phyloP scores from a whole-genome alignment of 2,888 invertebrate species.

The Allygus modestus region DNA sequence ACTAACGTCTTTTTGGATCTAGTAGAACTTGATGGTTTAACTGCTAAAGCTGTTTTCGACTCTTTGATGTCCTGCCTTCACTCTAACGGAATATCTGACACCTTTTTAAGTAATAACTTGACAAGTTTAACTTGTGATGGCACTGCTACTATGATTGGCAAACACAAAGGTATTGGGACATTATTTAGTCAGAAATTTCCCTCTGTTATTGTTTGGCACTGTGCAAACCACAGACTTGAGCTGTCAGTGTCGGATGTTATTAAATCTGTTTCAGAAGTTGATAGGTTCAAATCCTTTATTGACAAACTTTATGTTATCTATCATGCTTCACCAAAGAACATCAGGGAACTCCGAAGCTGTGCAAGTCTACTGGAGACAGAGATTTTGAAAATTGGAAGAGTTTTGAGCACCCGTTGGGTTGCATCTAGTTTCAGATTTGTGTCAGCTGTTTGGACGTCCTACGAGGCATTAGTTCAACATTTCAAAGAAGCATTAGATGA shows the following conservation, averaged over 20 bases:
- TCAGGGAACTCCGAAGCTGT: neutral
- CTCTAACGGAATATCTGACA: constrained; percentile 53
- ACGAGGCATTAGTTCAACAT: constrained; percentile 34
- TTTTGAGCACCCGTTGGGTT: constrained; percentile 39
- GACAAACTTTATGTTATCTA: constrained; percentile 30
- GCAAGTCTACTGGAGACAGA: constrained; percentile 2
- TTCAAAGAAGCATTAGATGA: too few species aligned
- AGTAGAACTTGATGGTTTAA: constrained; percentile 56
- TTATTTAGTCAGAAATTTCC: neutral
- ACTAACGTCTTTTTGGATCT: constrained; percentile 54
- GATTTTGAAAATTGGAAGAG: constrained; percentile 19
- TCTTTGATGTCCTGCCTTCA: constrained; percentile 51
- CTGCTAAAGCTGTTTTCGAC: constrained; percentile 44
- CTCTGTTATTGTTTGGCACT: constrained; percentile 29
- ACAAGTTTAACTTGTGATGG: too few species aligned
- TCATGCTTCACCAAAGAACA: constrained; percentile 21
- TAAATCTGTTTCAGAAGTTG: neutral
- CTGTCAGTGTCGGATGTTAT: constrained; percentile 18
- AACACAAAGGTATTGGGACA: constrained; percentile 35
- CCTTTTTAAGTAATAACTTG: too few species aligned
- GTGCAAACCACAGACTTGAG: constrained; percentile 7
- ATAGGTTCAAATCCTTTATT: constrained; percentile 45
- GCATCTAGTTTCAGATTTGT: constrained; percentile 28
- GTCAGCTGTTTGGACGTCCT: constrained; percentile 8
- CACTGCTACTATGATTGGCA: constrained; percentile 31